Conservation (phyloP, 2,888 invertebrate genomes). For the Protophormia terraenovae region DNA sequence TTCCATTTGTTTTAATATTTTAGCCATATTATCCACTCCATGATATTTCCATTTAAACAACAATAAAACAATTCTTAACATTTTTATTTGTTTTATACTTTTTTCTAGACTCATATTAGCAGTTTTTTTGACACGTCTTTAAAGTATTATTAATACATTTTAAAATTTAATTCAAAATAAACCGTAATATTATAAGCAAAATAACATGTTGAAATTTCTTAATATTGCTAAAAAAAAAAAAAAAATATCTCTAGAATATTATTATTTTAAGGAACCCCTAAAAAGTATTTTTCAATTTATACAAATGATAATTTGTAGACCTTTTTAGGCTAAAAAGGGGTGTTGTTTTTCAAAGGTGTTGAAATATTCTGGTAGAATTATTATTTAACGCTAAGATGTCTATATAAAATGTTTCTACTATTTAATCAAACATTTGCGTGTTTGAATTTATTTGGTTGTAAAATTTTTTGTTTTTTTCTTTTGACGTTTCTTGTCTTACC, state of each 20-base stretch:
- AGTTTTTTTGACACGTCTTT: constrained; percentile 63
- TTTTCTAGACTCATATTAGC: constrained; percentile 42
- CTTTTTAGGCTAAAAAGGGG: neutral
- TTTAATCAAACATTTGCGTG: constrained; percentile 59
- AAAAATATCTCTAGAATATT: too few relatives aligned
- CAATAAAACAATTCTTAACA: constrained; percentile 9
- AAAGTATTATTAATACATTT: constrained; percentile 50
- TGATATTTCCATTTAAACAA: constrained; percentile 8
- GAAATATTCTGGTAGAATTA: neutral
- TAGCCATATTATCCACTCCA: neutral
- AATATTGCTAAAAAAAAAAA: too few relatives aligned
- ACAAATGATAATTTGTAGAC: neutral
- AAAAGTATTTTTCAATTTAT: neutral
- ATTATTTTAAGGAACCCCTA: too few relatives aligned
- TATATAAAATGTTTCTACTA: constrained; percentile 24
- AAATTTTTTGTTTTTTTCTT: neutral
- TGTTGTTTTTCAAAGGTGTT: too few relatives aligned
- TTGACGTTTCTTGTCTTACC: constrained; percentile 15
- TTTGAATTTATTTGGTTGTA: constrained; percentile 38
- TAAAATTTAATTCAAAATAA: constrained; percentile 1
- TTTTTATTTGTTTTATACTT: neutral
- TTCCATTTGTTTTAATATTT: neutral
- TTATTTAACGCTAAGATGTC: constrained; percentile 33
- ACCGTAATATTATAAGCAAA: constrained; percentile 16
- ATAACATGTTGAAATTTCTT: constrained; percentile 56